Evolutionary conservation across 2,797 vertebrate species (phyloP), one percentile per base, ranked within the genome.

Genomic region (Pagetopsis macropterus): DNA sequence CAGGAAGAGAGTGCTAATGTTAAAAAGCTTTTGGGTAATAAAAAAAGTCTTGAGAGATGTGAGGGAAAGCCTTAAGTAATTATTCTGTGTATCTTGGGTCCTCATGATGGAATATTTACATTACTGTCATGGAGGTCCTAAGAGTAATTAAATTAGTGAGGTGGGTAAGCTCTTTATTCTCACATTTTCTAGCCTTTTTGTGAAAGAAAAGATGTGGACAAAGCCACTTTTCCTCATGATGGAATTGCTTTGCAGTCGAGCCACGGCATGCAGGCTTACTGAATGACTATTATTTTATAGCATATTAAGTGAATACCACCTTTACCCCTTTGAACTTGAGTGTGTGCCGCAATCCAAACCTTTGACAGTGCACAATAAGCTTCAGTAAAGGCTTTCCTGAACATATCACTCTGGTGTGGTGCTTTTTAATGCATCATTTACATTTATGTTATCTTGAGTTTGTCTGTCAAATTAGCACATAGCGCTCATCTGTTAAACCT

Each of bases 1-100:
- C 96, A 97, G 95, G 95, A 96, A 97, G 96, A 97, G 96, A 97
- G 96, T 96, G 96, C 96, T 98, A 98, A 98, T 97, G 96, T 98
- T 97, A 96, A 98, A 98, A 99, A 96, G 96, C 96, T 97, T 99
- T 94, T 96, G 93, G 88, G 91, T 94, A 96, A 94, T 94, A 94
- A 95, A 93, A 92, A 90, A 92, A 94, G 91, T 91, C 88, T 85
- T 88, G 87, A 89, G 91, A 93, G 90, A 95, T 97, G 95, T 96
- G 95, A 97, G 95, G 94, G 96, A 96, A 97, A 96, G 95, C 95
- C 95, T 97, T 97, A 97, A 97, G 96, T 97, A 97, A 99, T 98
- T 97, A 95, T 96, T 96, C 96, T 92, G 89, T 96, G 96, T 96
- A 95, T 97, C 95, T 95, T 93, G 91, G 94, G 93, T 94, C 94